Conservation (phyloP, 1,140 invertebrate species). For the Meloidogyne chitwoodi region DNA sequence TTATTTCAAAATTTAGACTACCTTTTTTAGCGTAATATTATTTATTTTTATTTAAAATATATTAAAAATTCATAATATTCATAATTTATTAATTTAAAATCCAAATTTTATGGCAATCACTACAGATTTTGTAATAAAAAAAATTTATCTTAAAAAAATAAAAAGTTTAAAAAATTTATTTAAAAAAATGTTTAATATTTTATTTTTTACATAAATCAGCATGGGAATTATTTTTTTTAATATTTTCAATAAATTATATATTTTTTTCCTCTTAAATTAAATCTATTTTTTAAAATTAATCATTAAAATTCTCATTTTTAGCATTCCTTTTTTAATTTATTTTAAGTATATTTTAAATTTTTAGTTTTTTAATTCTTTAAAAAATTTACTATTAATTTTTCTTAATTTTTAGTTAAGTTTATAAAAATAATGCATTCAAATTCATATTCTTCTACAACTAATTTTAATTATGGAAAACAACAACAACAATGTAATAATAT, state of each 20-base stretch:
- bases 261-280: neutral
- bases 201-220: too few relatives aligned
- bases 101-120: too few relatives aligned
- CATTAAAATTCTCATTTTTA: neutral
- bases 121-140: too few relatives aligned
- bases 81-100: too few relatives aligned
- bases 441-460: neutral
- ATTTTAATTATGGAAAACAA: neutral
- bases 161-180: too few relatives aligned
- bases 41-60: too few relatives aligned
- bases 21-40: too few relatives aligned
- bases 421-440: neutral
- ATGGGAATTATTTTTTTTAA: too few relatives aligned
- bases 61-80: too few relatives aligned
- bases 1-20: neutral
- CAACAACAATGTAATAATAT: neutral
- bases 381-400: neutral
- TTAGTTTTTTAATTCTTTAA: neutral
- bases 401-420: neutral
- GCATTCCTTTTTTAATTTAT: neutral
- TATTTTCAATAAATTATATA: neutral
- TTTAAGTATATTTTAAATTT: neutral
- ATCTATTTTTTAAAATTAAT: neutral
- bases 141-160: too few relatives aligned
- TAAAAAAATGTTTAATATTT: too few relatives aligned